These are phyloP conservation scores for Drosophila macrothrix DNA, from an alignment of 2,888 invertebrate genomes.

Conservation along the genomic window DNA sequence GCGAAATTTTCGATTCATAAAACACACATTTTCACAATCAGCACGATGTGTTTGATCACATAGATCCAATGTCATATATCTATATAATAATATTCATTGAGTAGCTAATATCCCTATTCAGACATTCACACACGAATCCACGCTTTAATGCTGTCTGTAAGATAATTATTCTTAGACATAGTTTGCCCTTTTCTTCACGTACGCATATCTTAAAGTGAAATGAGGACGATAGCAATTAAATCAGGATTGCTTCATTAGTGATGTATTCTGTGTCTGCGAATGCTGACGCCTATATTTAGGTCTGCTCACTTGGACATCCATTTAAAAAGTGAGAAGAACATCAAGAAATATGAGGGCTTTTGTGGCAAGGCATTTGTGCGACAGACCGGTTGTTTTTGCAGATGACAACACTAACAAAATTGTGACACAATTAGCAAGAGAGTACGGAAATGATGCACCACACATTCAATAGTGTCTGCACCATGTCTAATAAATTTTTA, in stretches of 20 bases:
- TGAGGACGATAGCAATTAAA: not conserved
- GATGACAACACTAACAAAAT: constrained; percentile 2
- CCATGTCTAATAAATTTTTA: constrained; percentile 49
- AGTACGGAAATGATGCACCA: not conserved
- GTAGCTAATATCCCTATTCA: not conserved
- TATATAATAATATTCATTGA: not conserved
- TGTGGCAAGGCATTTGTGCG: not conserved
- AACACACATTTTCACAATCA: not conserved
- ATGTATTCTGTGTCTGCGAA: not conserved
- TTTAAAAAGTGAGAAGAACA: not conserved
- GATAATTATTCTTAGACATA: not conserved
- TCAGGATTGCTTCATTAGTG: not conserved
- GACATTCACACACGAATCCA: not conserved
- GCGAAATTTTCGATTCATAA: not conserved
- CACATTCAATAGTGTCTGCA: constrained; percentile 4
- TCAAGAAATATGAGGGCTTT: not conserved
- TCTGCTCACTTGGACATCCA: not conserved
- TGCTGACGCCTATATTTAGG: not conserved
- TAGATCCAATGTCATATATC: not conserved
- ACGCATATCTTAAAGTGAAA: not conserved
- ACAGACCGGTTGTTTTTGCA: constrained; percentile 10
- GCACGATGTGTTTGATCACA: not conserved
- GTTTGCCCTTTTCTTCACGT: not conserved
- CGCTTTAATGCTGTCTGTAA: not conserved
- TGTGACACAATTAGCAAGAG: constrained; percentile 11